Conservation (phyloP, 2,113 vertebrate genomes). For the Sylvilagus bachmani region DNA sequence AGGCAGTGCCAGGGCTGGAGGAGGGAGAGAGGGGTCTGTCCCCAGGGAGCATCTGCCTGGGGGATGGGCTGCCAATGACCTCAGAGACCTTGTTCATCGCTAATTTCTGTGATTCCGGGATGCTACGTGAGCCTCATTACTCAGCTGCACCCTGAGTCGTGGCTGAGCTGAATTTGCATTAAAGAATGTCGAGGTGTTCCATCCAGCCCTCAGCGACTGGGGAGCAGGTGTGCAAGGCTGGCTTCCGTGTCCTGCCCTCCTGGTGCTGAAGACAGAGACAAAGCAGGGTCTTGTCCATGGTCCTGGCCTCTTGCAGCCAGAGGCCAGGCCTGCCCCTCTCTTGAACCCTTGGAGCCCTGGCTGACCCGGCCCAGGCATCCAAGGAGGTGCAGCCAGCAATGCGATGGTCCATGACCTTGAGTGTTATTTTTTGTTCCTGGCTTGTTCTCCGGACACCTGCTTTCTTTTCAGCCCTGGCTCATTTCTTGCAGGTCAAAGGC, state of each 20-base stretch:
- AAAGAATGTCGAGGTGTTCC: slow-evolving; percentile 63
- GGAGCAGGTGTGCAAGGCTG: neutral
- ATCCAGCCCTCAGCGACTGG: neutral
- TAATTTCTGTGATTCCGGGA: slow-evolving; percentile 47
- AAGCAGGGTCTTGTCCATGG: accelerated
- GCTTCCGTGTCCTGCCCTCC: neutral
- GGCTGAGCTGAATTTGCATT: slow-evolving; percentile 31
- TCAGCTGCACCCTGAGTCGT: neutral
- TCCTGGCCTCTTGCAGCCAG: neutral
- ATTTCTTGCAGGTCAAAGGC: neutral
- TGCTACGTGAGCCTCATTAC: slow-evolving; percentile 15
- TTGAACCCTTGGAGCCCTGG: neutral
- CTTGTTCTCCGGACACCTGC: neutral
- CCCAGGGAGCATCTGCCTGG: neutral
- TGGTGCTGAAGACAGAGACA: neutral
- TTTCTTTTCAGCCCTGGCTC: neutral
- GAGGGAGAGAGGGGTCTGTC: neutral
- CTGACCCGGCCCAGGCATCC: neutral
- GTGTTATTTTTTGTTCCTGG: neutral
- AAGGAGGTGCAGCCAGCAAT: neutral
- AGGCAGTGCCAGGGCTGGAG: neutral
- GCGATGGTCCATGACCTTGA: neutral
- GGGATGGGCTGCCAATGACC: neutral
- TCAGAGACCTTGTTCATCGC: neutral
- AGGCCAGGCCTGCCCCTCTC: neutral